These are phyloP conservation scores for Parazoanthus atlanticus DNA, from an alignment of 92 coral and sea anemone genomes.

Conservation along the genomic window DNA sequence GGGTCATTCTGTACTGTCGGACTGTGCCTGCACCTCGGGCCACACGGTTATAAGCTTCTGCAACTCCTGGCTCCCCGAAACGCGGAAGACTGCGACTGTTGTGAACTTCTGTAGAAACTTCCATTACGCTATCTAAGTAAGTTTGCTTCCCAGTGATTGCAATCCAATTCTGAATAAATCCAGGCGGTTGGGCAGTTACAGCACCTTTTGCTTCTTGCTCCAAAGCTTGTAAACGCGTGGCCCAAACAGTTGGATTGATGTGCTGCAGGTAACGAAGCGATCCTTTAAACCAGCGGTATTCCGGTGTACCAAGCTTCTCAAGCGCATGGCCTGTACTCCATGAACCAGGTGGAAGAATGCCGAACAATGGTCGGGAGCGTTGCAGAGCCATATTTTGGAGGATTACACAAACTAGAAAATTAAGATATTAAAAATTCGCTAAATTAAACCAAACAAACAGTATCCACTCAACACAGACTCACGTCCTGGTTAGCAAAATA, in stretches of 20 bases:
- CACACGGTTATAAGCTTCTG: not conserved
- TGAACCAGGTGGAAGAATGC: conserved; percentile 3
- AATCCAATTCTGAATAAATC: not conserved
- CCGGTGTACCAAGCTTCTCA: not conserved
- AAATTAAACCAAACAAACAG: too few relatives aligned
- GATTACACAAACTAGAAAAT: too few relatives aligned
- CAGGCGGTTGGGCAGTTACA: not conserved
- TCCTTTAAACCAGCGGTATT: conserved; percentile 19
- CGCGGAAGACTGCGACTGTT: not conserved
- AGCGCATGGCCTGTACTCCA: not conserved
- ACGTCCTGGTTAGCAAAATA: too few relatives aligned
- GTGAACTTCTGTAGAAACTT: not conserved
- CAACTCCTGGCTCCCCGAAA: not conserved
- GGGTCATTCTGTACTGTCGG: not conserved
- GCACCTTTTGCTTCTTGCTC: not conserved
- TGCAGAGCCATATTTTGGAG: not conserved
- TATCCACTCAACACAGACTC: too few relatives aligned
- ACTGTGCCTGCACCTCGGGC: not conserved
- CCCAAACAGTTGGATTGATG: not conserved
- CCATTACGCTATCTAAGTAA: not conserved
- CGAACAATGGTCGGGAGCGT: not conserved
- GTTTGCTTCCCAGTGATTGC: not conserved
- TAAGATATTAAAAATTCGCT: too few relatives aligned
- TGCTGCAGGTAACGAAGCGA: not conserved
- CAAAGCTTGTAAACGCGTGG: not conserved